phyloP scores from a whole-genome alignment of 2,888 invertebrate species.

The Drosophila birchii region DNA sequence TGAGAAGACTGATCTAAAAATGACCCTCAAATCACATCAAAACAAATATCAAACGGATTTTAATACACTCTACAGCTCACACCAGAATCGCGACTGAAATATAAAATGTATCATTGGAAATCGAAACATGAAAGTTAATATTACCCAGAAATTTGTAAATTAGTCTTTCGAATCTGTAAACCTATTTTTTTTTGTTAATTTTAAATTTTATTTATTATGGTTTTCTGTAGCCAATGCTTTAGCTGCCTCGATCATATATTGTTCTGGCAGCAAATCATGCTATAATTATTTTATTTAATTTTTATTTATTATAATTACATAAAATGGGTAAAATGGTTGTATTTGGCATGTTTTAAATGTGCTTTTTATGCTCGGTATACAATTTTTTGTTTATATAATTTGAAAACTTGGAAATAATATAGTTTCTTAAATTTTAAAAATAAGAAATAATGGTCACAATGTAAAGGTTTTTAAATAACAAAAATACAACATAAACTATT shows the following conservation, averaged over 20 bases:
- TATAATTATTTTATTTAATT: neutral
- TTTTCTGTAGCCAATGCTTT: neutral
- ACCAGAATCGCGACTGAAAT: neutral
- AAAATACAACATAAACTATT: neutral
- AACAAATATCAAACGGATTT: neutral
- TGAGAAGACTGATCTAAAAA: neutral
- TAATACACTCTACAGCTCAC: neutral
- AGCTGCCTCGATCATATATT: neutral
- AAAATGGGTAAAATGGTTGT: neutral
- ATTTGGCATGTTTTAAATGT: constrained; percentile 3
- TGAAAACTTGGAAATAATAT: neutral
- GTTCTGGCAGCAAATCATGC: neutral
- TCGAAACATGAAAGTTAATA: neutral
- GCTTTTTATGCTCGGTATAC: neutral
- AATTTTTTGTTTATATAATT: neutral
- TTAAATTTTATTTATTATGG: neutral
- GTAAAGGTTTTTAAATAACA: neutral
- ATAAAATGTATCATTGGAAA: neutral
- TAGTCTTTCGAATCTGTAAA: neutral
- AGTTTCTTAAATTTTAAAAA: neutral
- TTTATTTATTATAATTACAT: neutral
- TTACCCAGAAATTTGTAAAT: neutral
- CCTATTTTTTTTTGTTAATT: neutral
- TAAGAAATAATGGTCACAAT: neutral
- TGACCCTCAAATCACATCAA: neutral